phyloP scores from a whole-genome alignment of 35 echinoderm and acorn worm genomes.

The Diadema setosum region DNA sequence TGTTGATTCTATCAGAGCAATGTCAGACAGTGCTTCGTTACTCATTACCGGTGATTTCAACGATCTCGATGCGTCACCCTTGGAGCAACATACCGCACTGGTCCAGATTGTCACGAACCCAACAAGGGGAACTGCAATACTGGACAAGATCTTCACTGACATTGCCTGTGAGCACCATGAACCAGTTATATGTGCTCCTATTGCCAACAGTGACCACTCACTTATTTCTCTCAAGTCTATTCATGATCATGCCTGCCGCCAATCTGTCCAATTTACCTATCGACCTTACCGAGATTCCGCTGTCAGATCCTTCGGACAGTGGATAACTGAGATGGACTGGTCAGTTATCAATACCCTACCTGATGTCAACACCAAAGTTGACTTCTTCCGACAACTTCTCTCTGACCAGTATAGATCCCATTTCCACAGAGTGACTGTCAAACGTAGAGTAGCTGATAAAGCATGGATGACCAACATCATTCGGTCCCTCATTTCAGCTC shows the following conservation, averaged over 20 bases:
- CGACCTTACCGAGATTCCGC: neutral
- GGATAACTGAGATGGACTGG: neutral
- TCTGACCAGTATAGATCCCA: neutral
- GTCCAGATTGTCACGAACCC: neutral
- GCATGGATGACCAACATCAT: too few relatives aligned
- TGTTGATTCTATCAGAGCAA: neutral
- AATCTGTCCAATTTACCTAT: neutral
- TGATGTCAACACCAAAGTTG: neutral
- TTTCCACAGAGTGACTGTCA: neutral
- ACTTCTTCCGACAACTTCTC: neutral
- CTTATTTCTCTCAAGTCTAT: neutral
- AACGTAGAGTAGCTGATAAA: neutral
- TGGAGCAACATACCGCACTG: neutral
- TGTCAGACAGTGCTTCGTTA: neutral
- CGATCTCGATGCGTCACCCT: too few relatives aligned
- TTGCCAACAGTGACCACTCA: neutral
- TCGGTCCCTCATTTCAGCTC: too few relatives aligned
- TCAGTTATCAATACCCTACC: neutral
- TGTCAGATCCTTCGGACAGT: neutral
- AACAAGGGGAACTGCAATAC: conserved; percentile 3
- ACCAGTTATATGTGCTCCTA: neutral
- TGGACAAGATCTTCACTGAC: conserved; percentile 18
- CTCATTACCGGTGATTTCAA: neutral
- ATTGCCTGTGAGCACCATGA: neutral
- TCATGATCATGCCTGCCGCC: neutral